Evolutionary conservation across 2,797 vertebrate genomes (phyloP).

Genomic region (Micrastur ruficollis): DNA sequence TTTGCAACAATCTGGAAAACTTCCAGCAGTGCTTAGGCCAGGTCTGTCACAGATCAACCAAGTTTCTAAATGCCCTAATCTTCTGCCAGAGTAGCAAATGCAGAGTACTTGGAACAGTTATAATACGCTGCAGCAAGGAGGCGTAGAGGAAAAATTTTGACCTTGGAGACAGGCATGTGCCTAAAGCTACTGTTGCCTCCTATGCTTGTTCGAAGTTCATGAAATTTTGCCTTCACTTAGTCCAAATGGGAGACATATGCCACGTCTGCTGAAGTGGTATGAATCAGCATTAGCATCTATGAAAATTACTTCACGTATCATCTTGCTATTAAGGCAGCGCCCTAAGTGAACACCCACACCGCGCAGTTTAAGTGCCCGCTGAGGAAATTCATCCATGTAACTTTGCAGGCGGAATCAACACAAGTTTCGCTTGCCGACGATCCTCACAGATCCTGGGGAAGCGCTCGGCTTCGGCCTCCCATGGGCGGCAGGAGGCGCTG

Average conservation of each 20-base stretch:
- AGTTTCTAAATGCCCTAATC: not conserved
- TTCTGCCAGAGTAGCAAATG: not conserved
- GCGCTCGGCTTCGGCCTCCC: not conserved
- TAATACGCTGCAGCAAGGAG: not conserved
- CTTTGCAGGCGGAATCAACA: fast-evolving
- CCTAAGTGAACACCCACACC: fast-evolving
- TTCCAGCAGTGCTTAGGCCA: not conserved
- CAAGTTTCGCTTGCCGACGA: fast-evolving
- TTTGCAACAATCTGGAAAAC: not conserved
- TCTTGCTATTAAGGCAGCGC: not conserved
- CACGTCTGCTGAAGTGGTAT: fast-evolving
- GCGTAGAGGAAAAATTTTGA: not conserved
- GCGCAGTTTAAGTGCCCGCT: fast-evolving
- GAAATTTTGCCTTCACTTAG: not conserved
- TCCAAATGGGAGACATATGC: fast-evolving
- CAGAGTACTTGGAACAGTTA: not conserved
- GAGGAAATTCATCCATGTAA: not conserved
- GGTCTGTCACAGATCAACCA: not conserved
- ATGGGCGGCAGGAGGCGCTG: not conserved
- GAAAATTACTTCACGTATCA: not conserved
- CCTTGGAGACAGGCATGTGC: not conserved
- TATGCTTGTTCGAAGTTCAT: fast-evolving
- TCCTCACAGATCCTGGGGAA: fast-evolving
- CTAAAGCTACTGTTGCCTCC: not conserved
- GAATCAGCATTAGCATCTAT: fast-evolving